Conservation (phyloP, 2,113 vertebrate species). For the Stegostoma tigrinum region DNA sequence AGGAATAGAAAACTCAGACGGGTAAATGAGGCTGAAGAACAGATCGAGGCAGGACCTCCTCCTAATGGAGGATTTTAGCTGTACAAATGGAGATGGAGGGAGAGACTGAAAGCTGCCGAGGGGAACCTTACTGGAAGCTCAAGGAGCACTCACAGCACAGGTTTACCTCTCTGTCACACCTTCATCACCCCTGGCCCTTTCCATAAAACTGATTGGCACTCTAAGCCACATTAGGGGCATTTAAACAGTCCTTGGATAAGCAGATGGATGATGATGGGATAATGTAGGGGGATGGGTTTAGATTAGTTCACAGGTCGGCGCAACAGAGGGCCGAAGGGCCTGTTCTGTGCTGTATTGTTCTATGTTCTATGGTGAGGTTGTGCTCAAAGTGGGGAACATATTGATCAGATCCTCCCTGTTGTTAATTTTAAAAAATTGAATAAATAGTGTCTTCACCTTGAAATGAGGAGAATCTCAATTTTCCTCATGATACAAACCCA, state of each 20-base stretch:
- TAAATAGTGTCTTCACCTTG: not conserved
- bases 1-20: not conserved
- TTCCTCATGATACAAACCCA: not conserved
- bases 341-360: too few relatives aligned
- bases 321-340: too few relatives aligned
- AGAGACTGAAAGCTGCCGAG: not conserved
- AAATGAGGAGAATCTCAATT: not conserved
- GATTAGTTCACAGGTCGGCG: too few relatives aligned
- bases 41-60: not conserved
- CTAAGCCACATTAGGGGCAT: too few relatives aligned
- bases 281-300: too few relatives aligned
- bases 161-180: not conserved
- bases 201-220: not conserved
- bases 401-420: not conserved
- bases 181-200: not conserved
- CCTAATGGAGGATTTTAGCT: not conserved
- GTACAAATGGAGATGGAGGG: not conserved
- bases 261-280: too few relatives aligned
- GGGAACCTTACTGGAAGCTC: too few relatives aligned
- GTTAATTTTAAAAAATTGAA: not conserved
- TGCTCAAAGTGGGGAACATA: not conserved
- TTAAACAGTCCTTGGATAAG: too few relatives aligned
- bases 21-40: not conserved
- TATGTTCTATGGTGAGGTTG: too few relatives aligned
- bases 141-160: too few relatives aligned